Evolutionary conservation across 1,140 invertebrate species (phyloP).

Genomic region (Cecropterus lyciades): DNA sequence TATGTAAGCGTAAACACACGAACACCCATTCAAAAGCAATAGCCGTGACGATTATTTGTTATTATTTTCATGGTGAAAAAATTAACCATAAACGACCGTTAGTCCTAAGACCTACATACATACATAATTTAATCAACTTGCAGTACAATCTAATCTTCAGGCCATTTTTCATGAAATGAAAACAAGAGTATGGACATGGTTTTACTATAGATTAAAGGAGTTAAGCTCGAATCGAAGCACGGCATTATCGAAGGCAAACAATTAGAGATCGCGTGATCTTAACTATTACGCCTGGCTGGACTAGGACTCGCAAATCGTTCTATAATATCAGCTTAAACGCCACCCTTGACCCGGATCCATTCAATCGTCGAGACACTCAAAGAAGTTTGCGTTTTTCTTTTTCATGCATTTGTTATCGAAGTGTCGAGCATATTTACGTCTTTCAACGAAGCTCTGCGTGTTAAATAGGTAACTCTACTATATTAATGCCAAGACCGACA

Average conservation of each 20-base stretch:
- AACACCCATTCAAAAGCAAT: too few relatives aligned
- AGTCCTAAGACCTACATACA: not conserved
- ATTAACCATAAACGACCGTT: not conserved
- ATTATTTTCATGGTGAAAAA: not conserved
- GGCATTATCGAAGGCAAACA: slow-evolving; percentile 45
- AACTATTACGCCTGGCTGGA: slow-evolving; percentile 51
- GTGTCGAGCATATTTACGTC: not conserved
- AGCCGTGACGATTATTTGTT: too few relatives aligned
- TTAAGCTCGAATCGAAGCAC: slow-evolving; percentile 11
- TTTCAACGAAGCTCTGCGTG: slow-evolving; percentile 37
- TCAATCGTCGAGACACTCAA: slow-evolving; percentile 41
- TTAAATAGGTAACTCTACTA: not conserved
- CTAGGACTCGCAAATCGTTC: slow-evolving; percentile 59
- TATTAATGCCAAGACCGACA: not conserved
- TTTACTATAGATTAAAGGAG: not conserved
- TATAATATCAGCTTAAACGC: slow-evolving; percentile 51
- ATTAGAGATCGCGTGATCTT: slow-evolving; percentile 58
- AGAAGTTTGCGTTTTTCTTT: slow-evolving; percentile 38
- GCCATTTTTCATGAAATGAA: not conserved
- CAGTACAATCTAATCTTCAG: not conserved
- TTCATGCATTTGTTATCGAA: slow-evolving; percentile 26
- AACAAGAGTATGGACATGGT: not conserved
- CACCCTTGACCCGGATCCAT: slow-evolving; percentile 48
- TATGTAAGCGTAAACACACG: too few relatives aligned
- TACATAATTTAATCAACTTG: too few relatives aligned